Evolutionary conservation across 2,888 invertebrate genomes (phyloP).

Genomic region (Candidula unifasciata): DNA sequence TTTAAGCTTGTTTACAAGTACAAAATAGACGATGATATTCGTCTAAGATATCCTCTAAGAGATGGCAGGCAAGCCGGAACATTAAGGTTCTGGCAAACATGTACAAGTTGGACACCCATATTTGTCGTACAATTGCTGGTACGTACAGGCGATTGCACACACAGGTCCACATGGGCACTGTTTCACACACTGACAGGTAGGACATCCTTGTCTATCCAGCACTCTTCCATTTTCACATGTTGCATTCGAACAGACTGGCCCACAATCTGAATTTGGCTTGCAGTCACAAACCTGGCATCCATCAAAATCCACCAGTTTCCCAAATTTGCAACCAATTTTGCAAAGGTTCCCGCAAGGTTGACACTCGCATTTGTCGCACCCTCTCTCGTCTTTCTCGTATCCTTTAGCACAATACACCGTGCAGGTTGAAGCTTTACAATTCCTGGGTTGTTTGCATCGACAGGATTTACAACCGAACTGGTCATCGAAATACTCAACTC

Average conservation of each 20-base stretch:
- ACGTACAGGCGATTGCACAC: background rate
- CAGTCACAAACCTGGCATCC: background rate
- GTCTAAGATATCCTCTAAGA: too few relatives aligned
- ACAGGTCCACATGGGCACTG: background rate
- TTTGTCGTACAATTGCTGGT: background rate
- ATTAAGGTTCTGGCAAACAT: background rate
- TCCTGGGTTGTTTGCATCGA: background rate
- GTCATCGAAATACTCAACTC: background rate
- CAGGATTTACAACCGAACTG: background rate
- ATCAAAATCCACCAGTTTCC: background rate
- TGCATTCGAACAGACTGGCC: background rate
- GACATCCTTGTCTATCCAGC: background rate
- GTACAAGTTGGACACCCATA: background rate
- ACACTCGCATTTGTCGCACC: constrained; percentile 3
- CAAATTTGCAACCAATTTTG: background rate
- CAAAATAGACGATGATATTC: too few relatives aligned
- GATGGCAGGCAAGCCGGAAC: too few relatives aligned
- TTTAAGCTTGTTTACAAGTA: too few relatives aligned
- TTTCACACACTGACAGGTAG: constrained; percentile 1
- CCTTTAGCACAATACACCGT: background rate
- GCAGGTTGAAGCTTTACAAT: background rate
- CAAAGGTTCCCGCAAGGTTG: background rate
- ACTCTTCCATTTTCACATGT: background rate
- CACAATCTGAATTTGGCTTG: background rate
- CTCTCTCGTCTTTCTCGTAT: background rate